Base-by-base conservation (phyloP, 2,888 invertebrate genomes). In the Sarcophaga rosellei region DNA sequence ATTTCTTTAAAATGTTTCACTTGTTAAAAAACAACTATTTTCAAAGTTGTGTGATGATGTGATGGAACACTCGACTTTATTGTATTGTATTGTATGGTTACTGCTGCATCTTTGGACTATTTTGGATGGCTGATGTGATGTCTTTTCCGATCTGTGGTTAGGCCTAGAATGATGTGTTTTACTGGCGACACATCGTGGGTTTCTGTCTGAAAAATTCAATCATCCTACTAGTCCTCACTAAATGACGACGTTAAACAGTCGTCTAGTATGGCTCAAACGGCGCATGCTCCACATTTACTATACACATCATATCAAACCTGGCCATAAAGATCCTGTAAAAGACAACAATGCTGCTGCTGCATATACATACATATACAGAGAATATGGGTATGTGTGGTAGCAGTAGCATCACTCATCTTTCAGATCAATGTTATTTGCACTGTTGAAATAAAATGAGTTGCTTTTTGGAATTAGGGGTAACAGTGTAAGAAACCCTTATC, bases 161-260 rank as follows among this genome's bases (percentile, higher is more conserved):
- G 93, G 93, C 93, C 93, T 93, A 93, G 93, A 93, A 92, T 93
- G 93, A 93, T 92, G 91, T 92, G 91, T 90, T 92, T 89, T 90
- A 88, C 90, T 90, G 90, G 90, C 92, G 91, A 91, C 92, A 92
- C 92, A 92, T 91, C 92, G 90, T 91, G 91, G 90, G 91, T 91
- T 92, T 92, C 92, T 92, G 92, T 90, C 82, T 85, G 81, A 89
- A 75, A 89, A 89, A 90, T 89, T 89, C 88, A 91, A 90, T 90
- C 92, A 91, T 91, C 90, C 91, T 86, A 84, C 86, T 84, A 86
- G 86, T 81, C 77, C 86, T 86, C 81, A 77, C 74, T 75, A 84
- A 84, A 81, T 75, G 66, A 86, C 86, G 81, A 86, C 84, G 86
- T 84, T 84, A 69, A 84, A 86, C 84, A 84, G 78, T 86, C 86